phyloP scores from a whole-genome alignment of 2,113 vertebrate genomes.

The Pachyramphus minor region DNA sequence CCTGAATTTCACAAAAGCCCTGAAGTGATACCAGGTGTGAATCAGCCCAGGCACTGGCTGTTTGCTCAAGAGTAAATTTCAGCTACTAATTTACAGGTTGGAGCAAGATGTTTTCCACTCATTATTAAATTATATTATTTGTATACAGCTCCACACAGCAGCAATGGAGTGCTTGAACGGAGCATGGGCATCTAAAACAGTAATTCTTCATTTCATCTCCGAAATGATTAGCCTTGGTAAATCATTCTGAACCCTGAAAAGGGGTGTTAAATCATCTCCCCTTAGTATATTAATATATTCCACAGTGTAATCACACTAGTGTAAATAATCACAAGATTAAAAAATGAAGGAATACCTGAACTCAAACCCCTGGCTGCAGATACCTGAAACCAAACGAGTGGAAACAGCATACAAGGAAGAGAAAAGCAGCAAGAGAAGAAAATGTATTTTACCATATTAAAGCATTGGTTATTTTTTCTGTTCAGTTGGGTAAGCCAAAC shows the following conservation, averaged over 20 bases:
- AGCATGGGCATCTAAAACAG: neutral
- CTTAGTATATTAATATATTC: neutral
- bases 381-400: neutral
- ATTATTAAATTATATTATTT: neutral
- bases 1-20: neutral
- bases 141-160: neutral
- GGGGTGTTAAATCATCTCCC: neutral
- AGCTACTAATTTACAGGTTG: neutral
- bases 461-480: no score
- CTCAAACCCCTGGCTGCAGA: neutral
- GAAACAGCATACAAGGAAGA: no score
- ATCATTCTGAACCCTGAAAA: neutral
- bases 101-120: neutral
- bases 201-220: neutral
- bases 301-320: neutral
- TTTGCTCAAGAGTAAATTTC: neutral
- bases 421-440: no score
- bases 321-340: neutral
- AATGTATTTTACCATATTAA: no score
- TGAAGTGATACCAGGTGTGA: neutral
- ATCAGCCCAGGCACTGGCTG: neutral
- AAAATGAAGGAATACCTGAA: neutral
- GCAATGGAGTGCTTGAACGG: neutral
- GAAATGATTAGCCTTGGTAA: neutral
- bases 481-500: no score